Evolutionary conservation across 2,888 invertebrate species (phyloP).

Genomic region (Shargacucullia verbasci): DNA sequence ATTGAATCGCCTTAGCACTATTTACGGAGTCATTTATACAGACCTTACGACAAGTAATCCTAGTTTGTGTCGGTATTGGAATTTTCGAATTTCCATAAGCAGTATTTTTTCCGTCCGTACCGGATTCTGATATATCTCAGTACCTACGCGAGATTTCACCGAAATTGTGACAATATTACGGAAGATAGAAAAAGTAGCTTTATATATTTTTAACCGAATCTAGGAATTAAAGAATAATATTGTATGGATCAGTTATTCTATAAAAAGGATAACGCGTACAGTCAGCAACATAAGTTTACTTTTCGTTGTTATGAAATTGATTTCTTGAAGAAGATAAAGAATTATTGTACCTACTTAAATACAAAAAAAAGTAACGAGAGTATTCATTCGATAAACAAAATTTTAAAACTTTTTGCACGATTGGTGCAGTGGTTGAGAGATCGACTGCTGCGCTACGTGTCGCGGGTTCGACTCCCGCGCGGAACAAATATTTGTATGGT

Average conservation of each 20-base stretch:
- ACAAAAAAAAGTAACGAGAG: too few species aligned
- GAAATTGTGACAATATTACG: constrained; percentile 23
- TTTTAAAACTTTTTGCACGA: too few species aligned
- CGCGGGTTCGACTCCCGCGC: too few species aligned
- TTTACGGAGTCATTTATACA: constrained; percentile 66
- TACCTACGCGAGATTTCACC: constrained; percentile 16
- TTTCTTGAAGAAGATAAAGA: too few species aligned
- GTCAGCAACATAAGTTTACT: too few species aligned
- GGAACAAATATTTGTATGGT: too few species aligned
- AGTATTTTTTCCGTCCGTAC: constrained; percentile 55
- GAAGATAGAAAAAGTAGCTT: constrained; percentile 15
- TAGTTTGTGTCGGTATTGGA: constrained; percentile 65
- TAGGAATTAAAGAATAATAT: constrained; percentile 33
- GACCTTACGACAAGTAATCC: constrained; percentile 61
- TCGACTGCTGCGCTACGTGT: too few species aligned
- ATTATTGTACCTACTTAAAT: too few species aligned
- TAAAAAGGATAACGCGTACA: background rate
- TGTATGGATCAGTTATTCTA: constrained; percentile 16
- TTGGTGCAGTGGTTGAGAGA: too few species aligned
- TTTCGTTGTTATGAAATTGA: too few species aligned
- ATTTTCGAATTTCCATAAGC: constrained; percentile 64
- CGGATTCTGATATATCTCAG: constrained; percentile 37
- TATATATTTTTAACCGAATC: constrained; percentile 23
- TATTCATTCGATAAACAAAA: too few species aligned
- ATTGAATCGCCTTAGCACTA: constrained; percentile 61